Base-by-base conservation (phyloP, 2,888 invertebrate genomes). In the Volucella inflata region DNA sequence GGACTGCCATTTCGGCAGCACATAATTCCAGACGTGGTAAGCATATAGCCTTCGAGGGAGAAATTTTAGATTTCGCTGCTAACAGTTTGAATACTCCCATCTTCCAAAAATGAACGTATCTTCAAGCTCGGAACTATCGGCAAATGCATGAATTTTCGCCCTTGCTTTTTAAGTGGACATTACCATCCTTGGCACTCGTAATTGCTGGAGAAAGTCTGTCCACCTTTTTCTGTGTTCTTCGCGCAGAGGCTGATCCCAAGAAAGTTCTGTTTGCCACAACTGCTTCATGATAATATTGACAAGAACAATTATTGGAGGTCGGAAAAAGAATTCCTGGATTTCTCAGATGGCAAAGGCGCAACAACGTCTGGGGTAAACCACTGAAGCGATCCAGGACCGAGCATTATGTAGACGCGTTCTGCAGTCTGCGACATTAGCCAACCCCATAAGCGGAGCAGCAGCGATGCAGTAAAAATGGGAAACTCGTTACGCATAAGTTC, bases 11-110 rank as follows among this genome's bases (percentile, higher is more conserved):
- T n/a, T n/a, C n/a, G n/a, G n/a, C n/a, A n/a, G n/a, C n/a, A n/a
- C 51, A 87, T 1, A 89, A 71, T 51, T 90, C 89, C 2, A 89
- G 59, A 3, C 89, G 87, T 0, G 89, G 89, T 12, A 90, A 87
- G 6, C 80, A 87, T 8, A 77, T 67, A 1, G 88, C 67, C 60
- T 88, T 88, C 0, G 87, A 6, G 0, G 89, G 88, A 0, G 89
- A 88, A 2, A 89, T 87, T 21, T 87, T 87, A 16, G 87, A 64
- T 64, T 90, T 90, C 1, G 89, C 77, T 50, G 81, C 87, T 14
- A 89, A 59, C 14, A 2, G 87, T 71, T 4, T 50, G 60, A 6
- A 88, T 42, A 10, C 36, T 75, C 2, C 38, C 76, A 38, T 70
- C 16, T n/a, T 14, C 42, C n/a, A 64, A 44, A 11, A 38, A 11